Evolutionary conservation across 2,797 vertebrate species (phyloP), one percentile per base, ranked within the genome.

Genomic region (Anguilla anguilla): DNA sequence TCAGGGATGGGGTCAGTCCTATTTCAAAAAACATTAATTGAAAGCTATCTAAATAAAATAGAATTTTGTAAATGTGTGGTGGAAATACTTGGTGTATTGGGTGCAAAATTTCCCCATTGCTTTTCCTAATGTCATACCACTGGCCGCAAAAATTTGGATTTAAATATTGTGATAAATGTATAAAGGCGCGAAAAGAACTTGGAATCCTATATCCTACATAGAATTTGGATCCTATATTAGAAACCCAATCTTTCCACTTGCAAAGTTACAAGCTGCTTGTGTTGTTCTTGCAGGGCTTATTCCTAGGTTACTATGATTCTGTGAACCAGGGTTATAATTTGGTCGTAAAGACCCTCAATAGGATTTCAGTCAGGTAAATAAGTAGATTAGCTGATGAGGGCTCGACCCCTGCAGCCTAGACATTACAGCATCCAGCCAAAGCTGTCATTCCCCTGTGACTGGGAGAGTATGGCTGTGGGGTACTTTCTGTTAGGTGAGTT

Each of bases 71-170:
- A 77, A 77, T 77, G 4, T 69, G 25, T 69, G 25, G 15, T 77
- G 72, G 31, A 77, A 77, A 77, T 77, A 39, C 72, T 77, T 69
- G 25, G 64, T 69, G n/a, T 69, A 69, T 69, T n/a, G 17, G 28
- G 72, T 35, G 31, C 2, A 19, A 17, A 15, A 10, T 39, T 74
- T 74, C 5, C n/a, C 7, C 5, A 77, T 77, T 74, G 15, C 4
- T 74, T 77, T 77, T 77, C 35, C n/a, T 19, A 35, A 17, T 77
- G 15, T 72, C 1, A 35, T 72, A 17, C 22, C 72, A 35, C 35
- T 35, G 35, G 35, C 72, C 39, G 15, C 15, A 39, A 22, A 77
- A 17, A 15, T 0, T 19, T 39, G 35, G 35, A 77, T 77, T 39
- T 39, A 19, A 39, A 39, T 77, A 77, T 22, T 39, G 15, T 15